Evolutionary conservation across 2,113 vertebrate genomes (phyloP), one percentile per base, ranked within the genome.

Genomic region (Oncorhynchus gorbuscha): DNA sequence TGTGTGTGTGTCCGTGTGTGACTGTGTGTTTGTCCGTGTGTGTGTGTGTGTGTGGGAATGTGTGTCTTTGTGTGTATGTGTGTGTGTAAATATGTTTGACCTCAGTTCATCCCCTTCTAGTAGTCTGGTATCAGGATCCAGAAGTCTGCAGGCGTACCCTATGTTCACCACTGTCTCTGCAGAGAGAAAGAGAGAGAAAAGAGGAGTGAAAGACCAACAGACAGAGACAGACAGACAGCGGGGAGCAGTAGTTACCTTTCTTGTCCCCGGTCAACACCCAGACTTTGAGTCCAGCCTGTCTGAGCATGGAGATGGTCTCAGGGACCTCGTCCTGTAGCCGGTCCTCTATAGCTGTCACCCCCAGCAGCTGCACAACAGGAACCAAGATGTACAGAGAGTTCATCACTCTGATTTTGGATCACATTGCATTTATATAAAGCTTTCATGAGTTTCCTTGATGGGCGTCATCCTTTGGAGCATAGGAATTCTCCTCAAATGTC

Each of bases 261-360:
- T 99, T 99, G 89, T 99, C 98, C 84, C 98, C 98, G 0, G 97
- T 99, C 67, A 99, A 91, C 64, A 99, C 93, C 97, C 98, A 99
- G 24, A 99, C 91, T 89, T 96, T 98, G 61, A 99, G 86, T 49
- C 95, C 95, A 20, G 94, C 95, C 72, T 93, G 85, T 86, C 93
- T 93, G 72, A 99, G 93, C n/a, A 93, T 84, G 48, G 91, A 81
- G 83, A 99, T 98, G 59, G 97, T 98, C 79, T 98, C 95, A 0
- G 94, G 94, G 48, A 97, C 97, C 0, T 93, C 91, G 0, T 97
- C 94, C 75, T 99, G 98, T 20, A 99, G 90, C 51, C 89, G 95
- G 87, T 99, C 98, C 87, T 99, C 97, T 0, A 99, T 97, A 72
- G 95, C 97, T 0, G 97, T 98, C 83, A 92, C 95, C 11, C 98